Base-by-base conservation (phyloP, 2,888 invertebrate genomes). In the Helleia helle region DNA sequence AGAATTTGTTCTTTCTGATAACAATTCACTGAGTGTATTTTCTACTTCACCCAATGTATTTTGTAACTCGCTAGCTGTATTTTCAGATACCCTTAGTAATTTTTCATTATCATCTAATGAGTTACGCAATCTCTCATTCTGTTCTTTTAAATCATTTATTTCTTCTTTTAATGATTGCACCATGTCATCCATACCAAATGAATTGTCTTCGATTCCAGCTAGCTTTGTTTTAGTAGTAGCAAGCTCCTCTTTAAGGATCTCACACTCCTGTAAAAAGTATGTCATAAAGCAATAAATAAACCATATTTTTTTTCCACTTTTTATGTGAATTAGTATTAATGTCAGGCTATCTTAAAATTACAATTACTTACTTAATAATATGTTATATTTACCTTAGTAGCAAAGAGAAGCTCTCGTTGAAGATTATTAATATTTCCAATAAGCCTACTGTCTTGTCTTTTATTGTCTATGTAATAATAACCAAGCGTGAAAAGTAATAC, bases 51-150 rank as follows among this genome's bases (percentile, higher is more conserved):
- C 87, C 47, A 89, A 88, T 48, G 93, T 92, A 42, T 91, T 89
- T 68, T 94, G 94, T 49, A 94, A 75, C 29, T 93, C 92, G 55
- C 93, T 92, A 0, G 94, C 92, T 1, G 93, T 92, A 56, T 89
- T 91, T 68, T 94, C 94, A 28, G 94, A 86, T 59, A 94, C 89
- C 62, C 88, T 56, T 1, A 84, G 67, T 31, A 85, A 55, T 47
- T 83, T 84, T 46, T 84, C 83, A 55, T 83, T 87, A 88, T 86
- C 91, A 88, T 79, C 94, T 88, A 58, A 91, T 59, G 62, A 87
- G 47, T 69, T 86, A 38, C 86, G 72, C 12, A 93, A 80, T 65
- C 93, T 90, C 39, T 91, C 92, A 63, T 93, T 84, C 42, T 71
- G 77, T 3, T 71, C 77, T 47, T 79, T 80, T 36, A 77, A 44